Base-by-base conservation (phyloP, 2,113 vertebrate genomes). In the Oenanthe oenanthe region DNA sequence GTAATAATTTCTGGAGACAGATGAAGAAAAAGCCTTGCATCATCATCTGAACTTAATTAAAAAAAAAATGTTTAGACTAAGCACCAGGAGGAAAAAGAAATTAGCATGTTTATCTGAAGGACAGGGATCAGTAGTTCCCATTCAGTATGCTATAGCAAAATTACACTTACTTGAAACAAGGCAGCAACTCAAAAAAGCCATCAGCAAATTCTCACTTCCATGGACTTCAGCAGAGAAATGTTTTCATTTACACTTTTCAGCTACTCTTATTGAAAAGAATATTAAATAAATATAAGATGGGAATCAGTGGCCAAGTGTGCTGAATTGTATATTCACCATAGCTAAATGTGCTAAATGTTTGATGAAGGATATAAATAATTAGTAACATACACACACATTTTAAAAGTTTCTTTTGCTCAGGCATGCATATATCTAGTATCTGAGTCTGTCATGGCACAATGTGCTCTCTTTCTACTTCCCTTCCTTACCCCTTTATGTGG, bases 281-380 rank as follows among this genome's bases (percentile, higher is more conserved):
- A 86, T 91, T 89, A 95, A 97, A 92, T 96, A 97, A 92, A 96
- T 72, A 93, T 89, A 95, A 77, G 86, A 54, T 71, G 58, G 56
- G 63, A 92, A 60, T 80, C 71, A 45, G 84, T 63, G 88, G n/a
- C 53, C 77, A 63, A 70, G 65, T 34, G 21, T 88, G 57, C 80
- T 93, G 89, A 96, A 94, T 29, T 89, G 32, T 65, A 72, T 71
- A 77, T 91, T 91, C 68, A 57, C 50, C 38, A 67, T 43, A 81
- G 73, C 82, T 92, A 81, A 88, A 95, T 68, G 53, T 83, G 48
- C 19, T 97, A 66, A 97, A 97, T 89, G 31, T 97, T 97, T 97
- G n/a, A 96, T 95, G 81, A 93, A 89, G 60, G 38, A 26, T 57
- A 96, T 96, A 93, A 96, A 97, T 97, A 96, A 97, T 97, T 95